Conservation (phyloP, 2,797 vertebrate genomes). For the Acanthis flammea region DNA sequence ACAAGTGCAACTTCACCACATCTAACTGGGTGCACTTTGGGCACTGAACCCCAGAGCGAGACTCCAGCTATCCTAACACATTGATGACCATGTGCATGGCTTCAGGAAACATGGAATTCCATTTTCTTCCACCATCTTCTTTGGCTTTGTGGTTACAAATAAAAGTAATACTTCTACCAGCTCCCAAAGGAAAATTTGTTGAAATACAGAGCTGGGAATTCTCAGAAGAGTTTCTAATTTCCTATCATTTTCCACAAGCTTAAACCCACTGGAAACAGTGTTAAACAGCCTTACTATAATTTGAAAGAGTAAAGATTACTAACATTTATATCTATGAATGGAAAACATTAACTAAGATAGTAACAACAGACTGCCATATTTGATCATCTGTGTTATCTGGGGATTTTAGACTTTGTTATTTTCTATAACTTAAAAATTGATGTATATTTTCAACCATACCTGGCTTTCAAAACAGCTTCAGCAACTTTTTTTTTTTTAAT, state of each 20-base stretch:
- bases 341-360: not conserved
- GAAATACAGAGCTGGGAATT: not conserved
- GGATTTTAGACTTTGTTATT: not conserved
- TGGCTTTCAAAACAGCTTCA: not conserved
- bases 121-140: not conserved
- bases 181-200: not conserved
- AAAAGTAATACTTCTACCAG: not conserved
- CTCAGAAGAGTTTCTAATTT: not conserved
- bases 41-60: not conserved
- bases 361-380: not conserved
- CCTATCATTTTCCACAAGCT: not conserved
- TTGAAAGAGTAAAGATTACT: not conserved
- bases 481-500: not conserved
- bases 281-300: not conserved
- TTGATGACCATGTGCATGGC: not conserved
- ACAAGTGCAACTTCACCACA: fast-evolving
- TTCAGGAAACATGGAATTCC: not conserved
- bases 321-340: not conserved
- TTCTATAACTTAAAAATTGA: not conserved
- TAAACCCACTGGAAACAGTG: not conserved
- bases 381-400: not conserved
- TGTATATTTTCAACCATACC: not conserved
- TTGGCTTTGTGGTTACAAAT: not conserved
- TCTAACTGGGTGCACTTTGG: not conserved
- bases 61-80: not conserved